Conservation (phyloP, 2,888 invertebrate genomes). For the Hecatera dysodea region DNA sequence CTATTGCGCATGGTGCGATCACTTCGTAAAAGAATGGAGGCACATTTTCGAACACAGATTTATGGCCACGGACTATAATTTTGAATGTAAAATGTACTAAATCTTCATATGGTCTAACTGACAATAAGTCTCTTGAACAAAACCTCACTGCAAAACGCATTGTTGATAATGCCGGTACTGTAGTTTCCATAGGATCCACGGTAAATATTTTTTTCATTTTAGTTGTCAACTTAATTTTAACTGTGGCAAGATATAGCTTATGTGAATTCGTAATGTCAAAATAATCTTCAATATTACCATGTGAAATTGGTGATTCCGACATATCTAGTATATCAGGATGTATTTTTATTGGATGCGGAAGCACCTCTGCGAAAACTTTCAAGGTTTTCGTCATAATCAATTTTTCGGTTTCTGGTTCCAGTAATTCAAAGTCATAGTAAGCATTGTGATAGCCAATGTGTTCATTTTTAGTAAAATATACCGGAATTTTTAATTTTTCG, state of each 20-base stretch:
- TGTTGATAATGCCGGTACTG: constrained; percentile 69
- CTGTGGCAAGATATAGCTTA: constrained; percentile 72
- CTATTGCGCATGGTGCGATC: constrained; percentile 77
- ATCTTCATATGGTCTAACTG: constrained; percentile 65
- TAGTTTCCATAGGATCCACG: constrained; percentile 75
- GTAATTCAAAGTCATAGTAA: constrained; percentile 78
- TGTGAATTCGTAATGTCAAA: constrained; percentile 78
- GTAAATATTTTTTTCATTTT: constrained; percentile 80
- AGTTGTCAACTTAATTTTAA: constrained; percentile 78
- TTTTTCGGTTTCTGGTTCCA: constrained; percentile 69
- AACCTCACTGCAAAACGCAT: constrained; percentile 72
- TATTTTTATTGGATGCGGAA: constrained; percentile 81
- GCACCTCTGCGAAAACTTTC: constrained; percentile 79
- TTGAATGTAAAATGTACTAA: constrained; percentile 82
- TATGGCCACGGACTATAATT: constrained; percentile 75
- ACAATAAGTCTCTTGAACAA: constrained; percentile 71
- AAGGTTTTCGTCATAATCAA: constrained; percentile 72
- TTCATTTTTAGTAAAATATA: constrained; percentile 79
- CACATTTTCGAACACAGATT: constrained; percentile 74
- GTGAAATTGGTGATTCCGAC: constrained; percentile 73
- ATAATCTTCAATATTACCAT: constrained; percentile 77
- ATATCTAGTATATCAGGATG: constrained; percentile 81
- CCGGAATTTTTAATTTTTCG: constrained; percentile 69
- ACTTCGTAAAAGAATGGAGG: constrained; percentile 84
- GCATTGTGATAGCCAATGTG: constrained; percentile 81